Base-by-base conservation (phyloP, 2,888 invertebrate genomes). In the Sphinx pinastri region DNA sequence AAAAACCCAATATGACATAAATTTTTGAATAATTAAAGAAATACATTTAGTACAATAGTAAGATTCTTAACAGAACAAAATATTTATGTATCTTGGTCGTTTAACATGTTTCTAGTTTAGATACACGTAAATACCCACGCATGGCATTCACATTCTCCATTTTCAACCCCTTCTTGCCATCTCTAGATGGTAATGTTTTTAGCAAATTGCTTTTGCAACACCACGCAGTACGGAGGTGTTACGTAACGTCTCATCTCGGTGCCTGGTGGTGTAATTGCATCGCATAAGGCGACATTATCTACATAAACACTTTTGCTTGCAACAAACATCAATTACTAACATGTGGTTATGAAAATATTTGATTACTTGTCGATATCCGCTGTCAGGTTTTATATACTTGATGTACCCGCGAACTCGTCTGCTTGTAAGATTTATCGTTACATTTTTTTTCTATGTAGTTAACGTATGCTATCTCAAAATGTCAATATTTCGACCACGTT, bases 251-350 rank as follows among this genome's bases (percentile, higher is more conserved):
- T 19, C 68, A 68, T 68, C 68, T 68, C 68, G 16, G n/a, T 49
- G 49, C 51, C 52, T 66, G 14, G 25, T 66, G 52, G 14, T 55
- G 45, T 45, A 79, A 78, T 78, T 75, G 73, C 68, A 67, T 63
- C 49, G 58, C 60, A 71, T 71, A 71, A 72, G 71, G 59, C 58
- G 58, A 52, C 70, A 67, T 74, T 70, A 71, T 54, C 49, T 68
- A 57, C 45, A 47, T 16, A 60, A 25, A 68, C 16, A 51, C 59
- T 71, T 69, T 74, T 68, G 52, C 71, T 79, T 77, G 68, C n/a
- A n/a, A n/a, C 71, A 73, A 54, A 47, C 67, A 52, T 25, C 31
- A 31, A 19, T 54, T 54, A 45, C 66, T 14, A 54, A 55, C 57
- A 57, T 68, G 68, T 57, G 19, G 13, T 68, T 57, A 57, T 57